Evolutionary conservation across 2,888 invertebrate species (phyloP), one percentile per base, ranked within the genome.

Genomic region (Nephrotoma flavescens): DNA sequence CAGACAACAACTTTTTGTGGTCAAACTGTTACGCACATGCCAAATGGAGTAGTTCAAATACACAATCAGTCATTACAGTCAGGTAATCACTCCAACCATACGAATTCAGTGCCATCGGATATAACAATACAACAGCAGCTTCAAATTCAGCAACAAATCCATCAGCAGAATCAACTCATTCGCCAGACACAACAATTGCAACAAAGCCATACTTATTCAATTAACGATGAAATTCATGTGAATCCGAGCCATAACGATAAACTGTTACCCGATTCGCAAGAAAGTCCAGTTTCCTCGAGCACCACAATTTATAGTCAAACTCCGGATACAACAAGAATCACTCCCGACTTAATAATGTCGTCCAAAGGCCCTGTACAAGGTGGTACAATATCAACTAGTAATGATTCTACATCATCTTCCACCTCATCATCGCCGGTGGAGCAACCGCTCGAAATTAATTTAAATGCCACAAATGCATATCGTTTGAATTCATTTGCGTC

Each of bases 311-410:
- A 95, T 5, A 92, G 92, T 1, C 95, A 95, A 52, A 92, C 94
- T 88, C 92, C 91, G 86, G 90, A 90, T 57, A 44, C 85, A 15
- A 85, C 19, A 44, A 6, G 85, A 44, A 44, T 85, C 15, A 44
- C 19, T 9, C 42, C 44, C 4, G 85, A 85, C 89, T 93, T 93
- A 42, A 19, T 85, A 19, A 84, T 84, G 42, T 41, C 42, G n/a
- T 71, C 71, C 4, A 93, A 95, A 89, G 93, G 94, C 0, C 96
- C 96, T 0, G 96, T 96, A 87, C 96, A 97, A 90, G 96, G 96
- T 5, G 96, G 96, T 0, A 95, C 96, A 0, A 95, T 97, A 9
- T 96, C 96, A 88, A 96, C 96, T 0, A 96, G 96, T 90, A 95
- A 96, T 89, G 95, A 96, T 57, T 95, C 96, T 85, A 95, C 95